Percentiles rank a stretch among this genome's conserved stretches.
Evolutionary conservation across 2,888 invertebrate species (phyloP).

Genomic region (Siphlonurus alternatus): DNA sequence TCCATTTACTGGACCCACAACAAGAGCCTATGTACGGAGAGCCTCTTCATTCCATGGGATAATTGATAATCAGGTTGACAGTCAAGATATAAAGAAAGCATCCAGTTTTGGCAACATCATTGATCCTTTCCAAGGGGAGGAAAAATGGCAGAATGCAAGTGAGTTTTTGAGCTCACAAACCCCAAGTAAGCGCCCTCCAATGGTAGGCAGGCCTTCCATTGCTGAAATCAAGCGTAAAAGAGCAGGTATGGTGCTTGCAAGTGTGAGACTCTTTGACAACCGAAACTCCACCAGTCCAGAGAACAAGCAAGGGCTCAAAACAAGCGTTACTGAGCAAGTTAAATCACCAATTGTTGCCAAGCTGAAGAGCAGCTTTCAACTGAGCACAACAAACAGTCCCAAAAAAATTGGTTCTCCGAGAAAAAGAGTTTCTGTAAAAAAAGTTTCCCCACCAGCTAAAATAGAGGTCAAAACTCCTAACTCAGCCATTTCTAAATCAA

Average conservation of each 20-base stretch:
- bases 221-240: conserved; percentile 54
- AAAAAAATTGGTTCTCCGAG: conserved; percentile 12
- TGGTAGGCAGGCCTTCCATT: conserved; percentile 47
- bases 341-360: background rate
- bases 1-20: conserved; percentile 7
- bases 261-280: conserved; percentile 57
- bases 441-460: background rate
- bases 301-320: background rate
- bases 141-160: conserved; percentile 36
- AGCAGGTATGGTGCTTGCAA: conserved; percentile 64
- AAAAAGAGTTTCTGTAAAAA: background rate
- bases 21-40: conserved; percentile 13
- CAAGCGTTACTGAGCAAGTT: background rate
- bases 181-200: conserved; percentile 23
- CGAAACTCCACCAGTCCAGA: background rate
- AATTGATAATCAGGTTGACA: conserved; percentile 7
- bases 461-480: background rate
- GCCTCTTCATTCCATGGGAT: conserved; percentile 13
- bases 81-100: conserved; percentile 9
- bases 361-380: background rate
- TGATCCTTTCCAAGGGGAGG: conserved; percentile 4
- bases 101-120: conserved; percentile 8
- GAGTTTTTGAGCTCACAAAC: conserved; percentile 29
- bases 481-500: background rate
- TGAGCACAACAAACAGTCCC: conserved; percentile 7